Base-by-base conservation (phyloP, 1,140 invertebrate species). In the Rhyzopertha dominica region DNA sequence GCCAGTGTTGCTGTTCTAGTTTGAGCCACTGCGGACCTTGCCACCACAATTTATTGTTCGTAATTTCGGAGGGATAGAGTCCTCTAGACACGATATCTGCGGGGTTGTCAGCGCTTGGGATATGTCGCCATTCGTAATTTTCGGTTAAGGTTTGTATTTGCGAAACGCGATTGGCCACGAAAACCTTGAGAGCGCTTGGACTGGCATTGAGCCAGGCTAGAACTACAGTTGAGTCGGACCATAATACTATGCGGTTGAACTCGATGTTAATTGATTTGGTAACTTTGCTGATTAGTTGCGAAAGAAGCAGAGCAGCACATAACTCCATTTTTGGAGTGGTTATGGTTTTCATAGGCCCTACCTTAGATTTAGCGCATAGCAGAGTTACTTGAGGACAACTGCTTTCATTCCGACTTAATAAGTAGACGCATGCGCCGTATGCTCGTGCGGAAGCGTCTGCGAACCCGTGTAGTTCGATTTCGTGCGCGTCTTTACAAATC, bases 291-390 rank as follows among this genome's bases (percentile, higher is more conserved):
- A 43, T 13, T 25, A 29, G 4, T 25, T 35, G 2, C 49, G 39
- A 23, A 31, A 49, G 4, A 37, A 20, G 16, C 46, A 43, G 12
- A 60, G 34, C 29, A 39, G 20, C 7, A 56, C 55, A 3, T 61
- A 56, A 5, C 23, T 51, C 52, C 12, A 42, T 54, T 8, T 65
- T n/a, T 7, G 69, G 61, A 43, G 69, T 54, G 5, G 69, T 43
- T n/a, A 31, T 35, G 8, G 45, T 42, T 57, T 69, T 65, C 0
- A 68, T 16, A 5, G 71, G 69, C 5, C 67, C 59, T 2, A 72
- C 67, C 47, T 58, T 56, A 7, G 53, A 43, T 52, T 73, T 72
- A 0, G 65, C 42, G 19, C 43, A 51, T 13, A 64, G 37, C 19
- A 54, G 44, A 3, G 16, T 14, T 1, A 29, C 24, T 3, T 31